Evolutionary conservation across 2,888 invertebrate species (phyloP), one percentile per base, ranked within the genome.

Genomic region (Subacronicta megacephala): DNA sequence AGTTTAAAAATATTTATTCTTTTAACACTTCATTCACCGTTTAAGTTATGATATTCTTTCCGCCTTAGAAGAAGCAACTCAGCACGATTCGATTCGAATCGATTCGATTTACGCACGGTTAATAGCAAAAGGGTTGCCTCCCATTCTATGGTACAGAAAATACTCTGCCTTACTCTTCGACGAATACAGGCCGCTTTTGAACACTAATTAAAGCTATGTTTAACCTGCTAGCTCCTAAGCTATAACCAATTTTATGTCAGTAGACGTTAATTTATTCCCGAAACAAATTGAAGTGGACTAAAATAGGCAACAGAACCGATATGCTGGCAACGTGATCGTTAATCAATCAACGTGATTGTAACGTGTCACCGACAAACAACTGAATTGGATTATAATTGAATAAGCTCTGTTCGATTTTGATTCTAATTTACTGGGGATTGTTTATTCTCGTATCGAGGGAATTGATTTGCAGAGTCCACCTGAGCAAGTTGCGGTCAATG

Each of bases 281-380:
- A 42, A 58, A 52, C 59, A 53, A 49, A n/a, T 43, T n/a, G 0
- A 26, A 37, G 10, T 45, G 23, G 15, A 33, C 13, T 37, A 13
- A 50, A 55, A 62, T 46, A 50, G 41, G 12, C 18, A 37, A 23
- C 35, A 41, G 15, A 26, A 18, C 38, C 18, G 26, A 52, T 16
- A 46, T 31, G 26, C 53, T 18, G 41, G 40, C 49, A 18, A 26
- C 17, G 15, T 59, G 33, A 18, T 42, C 57, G 49, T 71, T 52
- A 75, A 82, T 82, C 77, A 78, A 76, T 80, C 80, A 73, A 20
- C 18, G 53, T 70, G 74, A 80, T 77, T 65, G 74, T 75, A 75
- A 44, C 62, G 54, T 43, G 63, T 64, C 23, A 42, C 53, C 58
- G 68, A 57, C 73, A 77, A 81, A 78, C 70, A 73, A 65, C 50